These are phyloP conservation scores for Glossophaga mutica DNA, from an alignment of 2,797 vertebrate species.

Conservation along the genomic window DNA sequence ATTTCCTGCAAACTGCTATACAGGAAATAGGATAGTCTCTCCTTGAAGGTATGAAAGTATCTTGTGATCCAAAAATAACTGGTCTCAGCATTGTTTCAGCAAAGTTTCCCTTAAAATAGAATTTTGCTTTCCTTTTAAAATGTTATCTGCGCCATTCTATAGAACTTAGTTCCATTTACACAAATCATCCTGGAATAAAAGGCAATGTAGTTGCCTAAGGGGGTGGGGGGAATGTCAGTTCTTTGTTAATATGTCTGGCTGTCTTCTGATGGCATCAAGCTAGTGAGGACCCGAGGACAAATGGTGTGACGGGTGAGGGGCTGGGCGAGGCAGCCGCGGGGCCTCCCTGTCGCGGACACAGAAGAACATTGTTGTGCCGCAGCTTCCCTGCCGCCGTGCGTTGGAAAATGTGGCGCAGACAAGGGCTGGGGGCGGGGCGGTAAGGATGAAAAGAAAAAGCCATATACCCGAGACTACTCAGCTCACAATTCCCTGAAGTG, in stretches of 20 bases:
- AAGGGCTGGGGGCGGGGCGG: rapidly evolving
- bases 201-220: not conserved
- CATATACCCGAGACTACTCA: not conserved
- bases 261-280: not conserved
- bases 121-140: conserved; percentile 27
- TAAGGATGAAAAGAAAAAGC: not conserved
- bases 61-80: conserved; percentile 37
- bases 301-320: rapidly evolving
- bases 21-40: not conserved
- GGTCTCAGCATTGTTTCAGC: not conserved
- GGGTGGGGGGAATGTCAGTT: not conserved
- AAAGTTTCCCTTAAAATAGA: conserved; percentile 38
- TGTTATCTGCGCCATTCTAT: not conserved
- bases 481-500: not conserved
- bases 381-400: rapidly evolving
- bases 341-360: not conserved
- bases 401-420: rapidly evolving
- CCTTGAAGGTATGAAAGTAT: conserved; percentile 11
- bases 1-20: not conserved
- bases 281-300: not conserved
- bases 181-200: not conserved
- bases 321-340: not conserved
- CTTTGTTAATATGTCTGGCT: not conserved
- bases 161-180: not conserved
- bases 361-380: rapidly evolving